Base-by-base conservation (phyloP, 2,888 invertebrate species). In the Caenorhabditis drosophilae region DNA sequence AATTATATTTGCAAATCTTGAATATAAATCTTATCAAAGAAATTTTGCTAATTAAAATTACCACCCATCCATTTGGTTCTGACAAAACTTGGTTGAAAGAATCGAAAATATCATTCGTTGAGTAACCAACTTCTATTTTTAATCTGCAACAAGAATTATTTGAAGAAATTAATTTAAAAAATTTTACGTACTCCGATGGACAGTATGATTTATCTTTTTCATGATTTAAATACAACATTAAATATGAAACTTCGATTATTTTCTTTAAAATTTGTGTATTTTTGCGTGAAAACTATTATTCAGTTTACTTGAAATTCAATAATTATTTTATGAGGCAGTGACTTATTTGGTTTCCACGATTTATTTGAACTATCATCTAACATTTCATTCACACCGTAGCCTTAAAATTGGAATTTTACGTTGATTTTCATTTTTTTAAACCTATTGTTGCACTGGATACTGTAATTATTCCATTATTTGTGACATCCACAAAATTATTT, bases 211-310 rank as follows among this genome's bases (percentile, higher is more conserved):
- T 47, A 22, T 48, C 55, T 22, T 16, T 47, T 7, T 4, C 6
- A 34, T 40, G 25, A 41, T 55, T 47, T 1, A 55, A 25, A n/a
- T 34, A 55, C 2, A 55, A 16, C 55, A 55, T 55, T 0, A 55
- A 4, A 27, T 20, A 55, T 9, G 25, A 35, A 25, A 55, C 18
- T 9, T 47, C 40, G 6, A 47, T 47, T 40, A 47, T 47, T 12
- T 35, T 41, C n/a, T n/a, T n/a, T n/a, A n/a, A n/a, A n/a, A n/a
- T n/a, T n/a, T n/a, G n/a, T n/a, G n/a, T n/a, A n/a, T n/a, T n/a
- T n/a, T n/a, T n/a, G n/a, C n/a, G n/a, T n/a, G n/a, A n/a, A n/a
- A n/a, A n/a, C n/a, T n/a, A n/a, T n/a, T n/a, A n/a, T n/a, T n/a
- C n/a, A n/a, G n/a, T n/a, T n/a, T n/a, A n/a, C n/a, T 34, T 26